Base-by-base conservation (phyloP, 1,140 invertebrate genomes). In the Bombus pyrosoma region DNA sequence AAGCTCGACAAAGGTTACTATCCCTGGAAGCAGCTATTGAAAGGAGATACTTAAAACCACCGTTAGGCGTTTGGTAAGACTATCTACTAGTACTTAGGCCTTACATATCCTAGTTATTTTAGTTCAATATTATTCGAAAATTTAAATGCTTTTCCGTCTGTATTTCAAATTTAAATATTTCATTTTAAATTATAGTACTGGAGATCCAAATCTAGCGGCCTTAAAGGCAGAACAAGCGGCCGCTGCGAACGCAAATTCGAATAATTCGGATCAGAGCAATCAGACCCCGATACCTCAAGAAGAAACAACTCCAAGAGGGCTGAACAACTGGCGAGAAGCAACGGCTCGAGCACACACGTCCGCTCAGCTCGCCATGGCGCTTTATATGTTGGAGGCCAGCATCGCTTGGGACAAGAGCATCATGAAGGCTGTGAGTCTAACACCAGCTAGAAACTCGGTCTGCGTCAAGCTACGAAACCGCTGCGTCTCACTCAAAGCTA, bases 351-450 rank as follows among this genome's bases (percentile, higher is more conserved):
- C 98, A 37, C 97, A 97, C 90, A 98, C 98, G 10, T 97, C 98
- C 0, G 97, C 98, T 1, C 98, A 99, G 92, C 95, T 99, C 18
- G 98, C 98, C 9, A 97, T 99, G 97, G 97, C 98, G 90, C 95
- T 99, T 64, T 98, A 98, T 90, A 97, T 98, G 88, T 96, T 99
- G 41, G 98, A 99, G 93, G 97, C 97, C 34, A 98, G 97, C 91
- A 98, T 99, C 91, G 98, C 98, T 41, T 99, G 99, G 99, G 99
- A 99, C 95, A 99, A 99, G 95, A 99, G 98, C 95, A 99, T 99
- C 92, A 99, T 99, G 99, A 99, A 99, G 97, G 98, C 98, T 96
- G 98, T 99, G 96, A 97, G 98, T 96, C 94, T 94, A 92, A 93
- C 92, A 91, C 91, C 93, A 94, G 94, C 94, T 95, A 94, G 93